A percentile compares a stretch with the other conserved stretches of the same genome.
phyloP scores from a whole-genome alignment of 2,797 vertebrate genomes.

The Melanotaenia nigrans region DNA sequence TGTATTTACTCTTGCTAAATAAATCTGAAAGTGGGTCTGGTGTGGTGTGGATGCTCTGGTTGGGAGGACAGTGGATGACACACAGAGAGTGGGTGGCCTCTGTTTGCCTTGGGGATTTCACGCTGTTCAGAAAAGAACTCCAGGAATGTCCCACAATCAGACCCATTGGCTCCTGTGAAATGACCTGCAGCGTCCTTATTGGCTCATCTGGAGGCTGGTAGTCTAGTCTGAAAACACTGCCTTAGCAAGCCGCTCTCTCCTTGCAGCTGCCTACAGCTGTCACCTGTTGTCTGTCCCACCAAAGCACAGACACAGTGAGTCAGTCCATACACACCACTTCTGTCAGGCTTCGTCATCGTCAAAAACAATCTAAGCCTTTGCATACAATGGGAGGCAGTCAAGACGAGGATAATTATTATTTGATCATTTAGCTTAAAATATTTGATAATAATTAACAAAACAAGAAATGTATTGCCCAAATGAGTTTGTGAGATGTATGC shows the following conservation, averaged over 20 bases:
- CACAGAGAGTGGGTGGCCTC: constrained; percentile 64
- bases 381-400: constrained; percentile 57
- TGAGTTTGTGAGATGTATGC: background rate
- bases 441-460: background rate
- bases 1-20: background rate
- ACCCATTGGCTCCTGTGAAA: constrained; percentile 70
- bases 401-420: constrained; percentile 11
- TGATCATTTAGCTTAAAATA: background rate
- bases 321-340: constrained; percentile 23
- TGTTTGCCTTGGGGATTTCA: constrained; percentile 79
- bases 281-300: constrained; percentile 51
- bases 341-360: constrained; percentile 10
- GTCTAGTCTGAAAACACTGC: constrained; percentile 59
- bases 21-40: background rate
- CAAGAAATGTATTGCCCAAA: too few species aligned
- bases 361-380: constrained; percentile 49
- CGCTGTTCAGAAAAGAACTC: constrained; percentile 74
- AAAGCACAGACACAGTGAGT: constrained; percentile 46
- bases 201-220: constrained; percentile 68
- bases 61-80: constrained; percentile 49
- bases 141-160: constrained; percentile 79
- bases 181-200: constrained; percentile 56
- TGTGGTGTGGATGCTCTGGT: constrained; percentile 8
- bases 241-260: constrained; percentile 41
- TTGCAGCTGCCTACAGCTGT: constrained; percentile 59